Base-by-base conservation (phyloP, 2,797 vertebrate genomes). In the Syngnathus acus region DNA sequence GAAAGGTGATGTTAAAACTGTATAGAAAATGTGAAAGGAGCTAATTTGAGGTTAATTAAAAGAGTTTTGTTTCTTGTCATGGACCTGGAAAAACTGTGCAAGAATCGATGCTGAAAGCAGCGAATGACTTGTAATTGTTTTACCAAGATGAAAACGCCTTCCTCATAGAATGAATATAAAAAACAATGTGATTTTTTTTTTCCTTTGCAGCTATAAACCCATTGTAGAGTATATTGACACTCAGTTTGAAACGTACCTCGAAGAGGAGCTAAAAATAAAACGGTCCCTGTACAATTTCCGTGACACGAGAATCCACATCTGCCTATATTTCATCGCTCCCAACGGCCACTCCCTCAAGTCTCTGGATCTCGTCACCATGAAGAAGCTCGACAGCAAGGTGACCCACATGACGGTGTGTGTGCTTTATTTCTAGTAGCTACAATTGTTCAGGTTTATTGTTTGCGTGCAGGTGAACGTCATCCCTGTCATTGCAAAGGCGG, bases 311-410 rank as follows among this genome's bases (percentile, higher is more conserved):
- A 93, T 99, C 73, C 97, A 99, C 0, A 92, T 93, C 72, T 99
- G 97, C 78, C 92, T 99, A 37, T 99, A 99, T 82, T 98, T 99
- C 86, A 98, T 99, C 74, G 92, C 95, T 0, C 97, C 97, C 16
- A 96, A 92, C 0, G 97, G 97, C 1, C 97, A 99, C 78, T 98
- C 96, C 0, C 91, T 99, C 51, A 98, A 97, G 86, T 96, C 95
- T 60, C 82, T 98, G 61, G 96, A 99, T 74, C 90, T 99, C 62
- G 94, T 99, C 70, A 97, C 95, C 0, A 98, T 99, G 95, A 99
- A 99, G 88, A 99, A 96, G 72, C 86, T 99, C 68, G 96, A 99
- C 68, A 97, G 95, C 90, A 99, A 99, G 93, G 97, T 98, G 81
- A 50, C 26, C 9, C 0, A 14, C 23, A 4, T 32, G 50, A 10